phyloP scores from a whole-genome alignment of 2,113 vertebrate genomes.

The Alethe castanea region DNA sequence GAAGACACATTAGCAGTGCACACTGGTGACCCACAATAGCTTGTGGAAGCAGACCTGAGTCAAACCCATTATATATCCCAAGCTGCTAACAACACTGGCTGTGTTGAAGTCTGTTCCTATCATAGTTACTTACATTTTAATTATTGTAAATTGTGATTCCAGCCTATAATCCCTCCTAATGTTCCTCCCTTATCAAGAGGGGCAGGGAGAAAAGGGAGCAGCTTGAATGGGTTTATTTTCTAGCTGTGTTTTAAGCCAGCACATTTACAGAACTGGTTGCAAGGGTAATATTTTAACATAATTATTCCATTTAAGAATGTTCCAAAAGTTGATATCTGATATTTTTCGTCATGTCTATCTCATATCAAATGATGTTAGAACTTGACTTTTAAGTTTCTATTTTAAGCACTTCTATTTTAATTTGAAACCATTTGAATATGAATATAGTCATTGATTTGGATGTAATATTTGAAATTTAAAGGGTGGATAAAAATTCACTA shows the following conservation, averaged over 20 bases:
- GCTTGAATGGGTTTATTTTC: background rate
- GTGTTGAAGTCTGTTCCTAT: background rate
- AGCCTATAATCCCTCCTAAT: background rate
- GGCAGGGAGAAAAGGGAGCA: background rate
- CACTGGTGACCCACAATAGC: accelerated
- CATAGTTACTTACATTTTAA: background rate
- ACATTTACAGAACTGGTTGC: background rate
- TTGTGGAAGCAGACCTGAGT: background rate
- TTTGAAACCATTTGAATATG: background rate
- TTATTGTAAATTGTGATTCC: background rate
- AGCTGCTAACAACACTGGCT: background rate
- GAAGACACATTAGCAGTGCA: accelerated
- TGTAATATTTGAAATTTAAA: background rate
- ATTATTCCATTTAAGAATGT: background rate
- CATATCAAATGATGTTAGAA: background rate
- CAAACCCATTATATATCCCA: background rate
- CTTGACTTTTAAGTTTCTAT: background rate
- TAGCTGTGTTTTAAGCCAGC: background rate
- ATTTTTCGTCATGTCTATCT: background rate
- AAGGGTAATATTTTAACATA: background rate
- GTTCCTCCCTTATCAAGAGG: accelerated
- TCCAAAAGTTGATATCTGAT: background rate
- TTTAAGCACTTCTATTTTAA: background rate
- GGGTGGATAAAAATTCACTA: background rate
- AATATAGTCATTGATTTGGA: background rate